phyloP scores from a whole-genome alignment of 1,140 invertebrate species.

The Brachionus rubens region DNA sequence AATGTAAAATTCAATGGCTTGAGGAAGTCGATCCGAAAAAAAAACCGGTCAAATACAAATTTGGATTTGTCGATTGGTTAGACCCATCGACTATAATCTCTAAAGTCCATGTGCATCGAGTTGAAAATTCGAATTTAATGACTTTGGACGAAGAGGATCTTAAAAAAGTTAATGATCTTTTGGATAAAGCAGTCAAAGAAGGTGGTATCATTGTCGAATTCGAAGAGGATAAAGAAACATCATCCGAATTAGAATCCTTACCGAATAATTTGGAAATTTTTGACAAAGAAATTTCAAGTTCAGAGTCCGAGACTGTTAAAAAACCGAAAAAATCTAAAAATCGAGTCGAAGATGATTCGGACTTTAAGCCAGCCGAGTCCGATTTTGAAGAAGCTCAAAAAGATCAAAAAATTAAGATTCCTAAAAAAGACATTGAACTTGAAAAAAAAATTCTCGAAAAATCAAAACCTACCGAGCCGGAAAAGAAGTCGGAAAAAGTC shows the following conservation, averaged over 20 bases:
- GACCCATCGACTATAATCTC: conserved; percentile 65
- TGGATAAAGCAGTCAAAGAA: conserved; percentile 76
- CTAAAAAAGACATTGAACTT: background rate
- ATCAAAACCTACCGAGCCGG: background rate
- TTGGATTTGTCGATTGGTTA: conserved; percentile 82
- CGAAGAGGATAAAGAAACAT: conserved; percentile 63
- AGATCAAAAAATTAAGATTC: background rate
- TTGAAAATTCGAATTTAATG: conserved; percentile 68
- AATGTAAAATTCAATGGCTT: conserved; percentile 83
- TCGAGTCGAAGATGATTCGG: background rate
- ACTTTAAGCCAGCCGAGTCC: background rate
- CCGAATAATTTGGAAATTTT: conserved; percentile 47
- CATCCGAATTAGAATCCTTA: background rate
- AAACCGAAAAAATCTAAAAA: conserved; percentile 9
- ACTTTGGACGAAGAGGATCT: conserved; percentile 70
- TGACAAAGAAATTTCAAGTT: conserved; percentile 52
- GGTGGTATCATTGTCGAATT: conserved; percentile 68
- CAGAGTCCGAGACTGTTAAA: conserved; percentile 48
- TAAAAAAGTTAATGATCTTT: conserved; percentile 74
- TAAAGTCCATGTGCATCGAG: conserved; percentile 72
- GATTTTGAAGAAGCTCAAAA: background rate
- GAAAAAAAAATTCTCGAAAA: background rate
- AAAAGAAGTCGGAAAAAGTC: background rate
- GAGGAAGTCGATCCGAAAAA: conserved; percentile 64
- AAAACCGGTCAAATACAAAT: conserved; percentile 72